These are phyloP conservation scores for Pandion haliaetus DNA, from an alignment of 2,113 vertebrate species.

Conservation along the genomic window DNA sequence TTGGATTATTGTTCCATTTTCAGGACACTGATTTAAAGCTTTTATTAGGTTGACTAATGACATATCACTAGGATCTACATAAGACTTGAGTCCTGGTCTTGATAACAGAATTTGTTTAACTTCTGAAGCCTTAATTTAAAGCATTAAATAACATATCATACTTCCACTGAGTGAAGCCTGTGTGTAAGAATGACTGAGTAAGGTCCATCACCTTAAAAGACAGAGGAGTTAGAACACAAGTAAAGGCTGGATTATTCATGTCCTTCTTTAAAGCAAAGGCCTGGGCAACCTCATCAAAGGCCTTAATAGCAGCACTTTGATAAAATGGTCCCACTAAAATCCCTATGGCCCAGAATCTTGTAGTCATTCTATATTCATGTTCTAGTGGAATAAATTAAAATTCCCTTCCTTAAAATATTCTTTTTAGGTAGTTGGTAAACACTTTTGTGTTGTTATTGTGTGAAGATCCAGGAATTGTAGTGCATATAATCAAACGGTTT, in stretches of 20 bases:
- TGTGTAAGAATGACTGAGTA: background rate
- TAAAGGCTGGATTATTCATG: background rate
- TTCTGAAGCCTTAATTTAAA: background rate
- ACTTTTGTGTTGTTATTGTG: background rate
- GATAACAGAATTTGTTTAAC: background rate
- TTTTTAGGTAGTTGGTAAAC: background rate
- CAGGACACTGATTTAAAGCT: background rate
- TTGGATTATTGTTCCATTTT: background rate
- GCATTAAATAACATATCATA: background rate
- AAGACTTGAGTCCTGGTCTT: background rate
- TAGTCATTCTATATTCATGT: background rate
- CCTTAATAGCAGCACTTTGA: background rate
- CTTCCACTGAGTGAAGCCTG: background rate
- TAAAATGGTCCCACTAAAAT: background rate
- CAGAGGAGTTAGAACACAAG: background rate
- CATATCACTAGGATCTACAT: background rate
- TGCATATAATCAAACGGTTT: background rate
- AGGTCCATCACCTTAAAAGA: background rate
- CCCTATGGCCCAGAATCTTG: background rate
- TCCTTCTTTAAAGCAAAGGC: background rate
- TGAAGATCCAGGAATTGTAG: background rate
- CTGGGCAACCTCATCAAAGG: background rate
- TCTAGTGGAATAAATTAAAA: background rate
- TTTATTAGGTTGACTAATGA: background rate
- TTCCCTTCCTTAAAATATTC: background rate